phyloP scores from a whole-genome alignment of 1,140 invertebrate species.

The Drosophila paulistorum region DNA sequence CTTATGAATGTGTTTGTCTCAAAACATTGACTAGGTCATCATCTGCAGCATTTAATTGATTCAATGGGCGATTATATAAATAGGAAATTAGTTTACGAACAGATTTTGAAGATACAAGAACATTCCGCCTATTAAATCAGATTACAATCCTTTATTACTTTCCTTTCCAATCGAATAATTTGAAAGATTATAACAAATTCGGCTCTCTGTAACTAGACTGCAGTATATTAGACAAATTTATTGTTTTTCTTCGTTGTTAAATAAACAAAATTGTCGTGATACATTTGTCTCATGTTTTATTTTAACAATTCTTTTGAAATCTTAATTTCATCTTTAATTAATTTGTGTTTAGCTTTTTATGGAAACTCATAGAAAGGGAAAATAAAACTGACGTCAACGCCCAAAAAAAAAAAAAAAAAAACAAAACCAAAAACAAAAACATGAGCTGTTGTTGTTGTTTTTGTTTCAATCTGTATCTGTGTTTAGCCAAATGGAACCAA shows the following conservation, averaged over 20 bases:
- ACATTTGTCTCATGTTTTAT: background rate
- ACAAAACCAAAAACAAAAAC: background rate
- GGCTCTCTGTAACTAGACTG: too few relatives aligned
- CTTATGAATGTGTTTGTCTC: too few relatives aligned
- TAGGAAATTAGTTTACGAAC: too few relatives aligned
- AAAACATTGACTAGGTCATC: too few relatives aligned
- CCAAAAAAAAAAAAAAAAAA: background rate
- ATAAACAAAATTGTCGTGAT: background rate
- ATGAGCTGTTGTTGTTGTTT: constrained; percentile 16
- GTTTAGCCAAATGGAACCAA: constrained; percentile 11
- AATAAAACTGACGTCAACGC: background rate
- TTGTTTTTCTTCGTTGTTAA: background rate
- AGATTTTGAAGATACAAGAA: too few relatives aligned
- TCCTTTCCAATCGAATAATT: too few relatives aligned
- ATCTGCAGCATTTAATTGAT: too few relatives aligned
- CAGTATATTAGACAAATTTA: too few relatives aligned
- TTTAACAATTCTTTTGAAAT: background rate
- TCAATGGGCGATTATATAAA: too few relatives aligned
- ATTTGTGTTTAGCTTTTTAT: constrained; percentile 13
- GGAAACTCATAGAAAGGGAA: constrained; percentile 4
- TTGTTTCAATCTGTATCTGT: constrained; percentile 19
- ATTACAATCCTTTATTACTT: too few relatives aligned
- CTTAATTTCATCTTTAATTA: constrained; percentile 15
- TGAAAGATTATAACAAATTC: too few relatives aligned
- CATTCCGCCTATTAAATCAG: too few relatives aligned